Evolutionary conservation across 2,888 invertebrate species (phyloP).

Genomic region (Gastracanthus pulcherrimus): DNA sequence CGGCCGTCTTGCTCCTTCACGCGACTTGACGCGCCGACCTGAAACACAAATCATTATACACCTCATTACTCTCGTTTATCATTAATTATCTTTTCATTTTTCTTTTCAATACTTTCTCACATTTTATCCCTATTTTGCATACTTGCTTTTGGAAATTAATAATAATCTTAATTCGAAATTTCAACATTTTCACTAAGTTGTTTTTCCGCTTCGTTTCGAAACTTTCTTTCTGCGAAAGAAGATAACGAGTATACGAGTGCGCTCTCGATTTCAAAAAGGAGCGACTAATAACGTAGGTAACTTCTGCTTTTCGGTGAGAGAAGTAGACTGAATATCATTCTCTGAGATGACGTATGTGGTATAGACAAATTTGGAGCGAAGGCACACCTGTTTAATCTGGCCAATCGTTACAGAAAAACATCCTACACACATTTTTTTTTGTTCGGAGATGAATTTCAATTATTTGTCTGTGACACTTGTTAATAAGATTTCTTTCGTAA

Average conservation of each 20-base stretch:
- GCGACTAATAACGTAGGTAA: conserved; percentile 13
- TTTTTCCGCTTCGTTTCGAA: neutral
- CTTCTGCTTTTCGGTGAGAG: conserved; percentile 23
- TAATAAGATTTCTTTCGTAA: conserved; percentile 26
- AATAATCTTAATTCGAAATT: neutral
- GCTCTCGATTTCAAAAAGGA: conserved; percentile 30
- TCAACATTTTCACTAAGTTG: neutral
- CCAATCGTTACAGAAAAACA: conserved; percentile 17
- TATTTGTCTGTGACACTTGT: conserved; percentile 3
- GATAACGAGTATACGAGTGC: neutral
- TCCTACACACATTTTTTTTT: conserved; percentile 11
- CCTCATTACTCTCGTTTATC: neutral
- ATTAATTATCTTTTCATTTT: too few relatives aligned
- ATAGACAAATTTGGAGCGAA: conserved; percentile 45
- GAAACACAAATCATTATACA: conserved; percentile 47
- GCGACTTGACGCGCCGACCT: conserved; percentile 58
- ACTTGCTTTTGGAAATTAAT: neutral
- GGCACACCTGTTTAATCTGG: conserved; percentile 28
- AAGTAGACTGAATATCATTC: neutral
- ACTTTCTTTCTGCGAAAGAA: conserved; percentile 22
- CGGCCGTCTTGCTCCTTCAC: conserved; percentile 66
- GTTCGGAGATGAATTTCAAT: too few relatives aligned
- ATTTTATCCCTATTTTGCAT: too few relatives aligned
- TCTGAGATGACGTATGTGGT: neutral
- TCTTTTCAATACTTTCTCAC: too few relatives aligned